phyloP scores from a whole-genome alignment of 2,113 vertebrate genomes.

The Aramus guarauna region DNA sequence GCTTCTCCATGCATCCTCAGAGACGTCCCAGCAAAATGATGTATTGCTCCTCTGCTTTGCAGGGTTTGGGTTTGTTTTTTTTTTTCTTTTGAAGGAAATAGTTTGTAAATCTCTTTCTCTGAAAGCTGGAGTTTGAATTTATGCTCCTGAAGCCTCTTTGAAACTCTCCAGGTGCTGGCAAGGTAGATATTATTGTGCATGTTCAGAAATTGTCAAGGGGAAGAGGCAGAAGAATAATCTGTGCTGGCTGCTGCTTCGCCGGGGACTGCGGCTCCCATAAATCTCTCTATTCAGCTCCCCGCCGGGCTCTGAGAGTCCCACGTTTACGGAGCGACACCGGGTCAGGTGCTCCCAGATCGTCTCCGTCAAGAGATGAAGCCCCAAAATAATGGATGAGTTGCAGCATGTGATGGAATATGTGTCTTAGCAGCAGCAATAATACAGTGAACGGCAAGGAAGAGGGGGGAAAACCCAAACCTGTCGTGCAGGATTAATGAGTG shows the following conservation, averaged over 20 bases:
- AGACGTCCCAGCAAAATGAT: neutral
- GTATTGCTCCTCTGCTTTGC: neutral
- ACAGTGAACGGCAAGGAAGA: neutral
- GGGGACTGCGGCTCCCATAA: neutral
- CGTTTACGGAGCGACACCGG: neutral
- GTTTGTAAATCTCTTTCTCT: constrained; percentile 23
- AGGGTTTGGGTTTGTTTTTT: neutral
- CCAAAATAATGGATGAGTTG: neutral
- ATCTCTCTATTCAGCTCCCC: constrained; percentile 10
- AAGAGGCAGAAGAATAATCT: constrained; percentile 18
- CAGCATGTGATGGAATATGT: neutral
- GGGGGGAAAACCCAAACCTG: neutral
- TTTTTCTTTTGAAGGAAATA: neutral
- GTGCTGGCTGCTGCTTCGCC: neutral
- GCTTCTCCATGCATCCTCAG: neutral
- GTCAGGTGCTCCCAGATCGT: neutral
- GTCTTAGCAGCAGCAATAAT: neutral
- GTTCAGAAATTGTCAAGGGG: constrained; percentile 6
- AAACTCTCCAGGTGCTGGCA: neutral
- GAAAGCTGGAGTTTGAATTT: constrained; percentile 11
- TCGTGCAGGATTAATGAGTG: constrained; percentile 31
- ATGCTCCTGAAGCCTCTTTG: constrained; percentile 13
- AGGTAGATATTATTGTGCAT: neutral
- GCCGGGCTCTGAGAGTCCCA: neutral
- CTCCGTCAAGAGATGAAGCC: neutral